Evolutionary conservation across 2,888 invertebrate genomes (phyloP), one percentile per base, ranked within the genome.

Genomic region (Archaeoteleia sp.): DNA sequence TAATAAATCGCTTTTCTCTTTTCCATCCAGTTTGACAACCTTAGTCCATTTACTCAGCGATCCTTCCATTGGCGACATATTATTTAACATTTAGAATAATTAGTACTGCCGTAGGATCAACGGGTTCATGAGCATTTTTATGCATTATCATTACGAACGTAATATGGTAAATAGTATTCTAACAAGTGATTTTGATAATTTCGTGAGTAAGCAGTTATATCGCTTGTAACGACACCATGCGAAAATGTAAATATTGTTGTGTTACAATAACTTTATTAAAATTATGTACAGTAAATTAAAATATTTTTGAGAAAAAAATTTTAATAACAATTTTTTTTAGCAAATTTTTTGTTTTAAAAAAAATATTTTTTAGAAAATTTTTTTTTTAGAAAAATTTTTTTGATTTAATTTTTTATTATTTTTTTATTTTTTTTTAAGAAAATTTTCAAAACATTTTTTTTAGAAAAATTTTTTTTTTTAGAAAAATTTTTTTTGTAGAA

Each of bases 21-120:
- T 32, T 8, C 5, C 9, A 1, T 9, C 8, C 9, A 4, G 12
- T 32, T 32, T 32, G 9, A 97, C 95, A 82, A 97, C 95, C 89
- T 97, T 97, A 74, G 97, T 97, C 96, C 96, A 97, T 89, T 97
- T 97, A 87, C 95, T 95, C 70, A 97, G 87, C 67, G 95, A 94
- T 80, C 97, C 97, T 88, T 97, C 96, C 94, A 96, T 95, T 87
- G 90, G 85, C 78, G 87, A 85, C 86, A 87, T 87, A 77, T 79
- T 84, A 57, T 49, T 42, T 29, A 42, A 42, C 39, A 53, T 34
- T 53, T 3, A 29, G 30, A n/a, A 53, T 7, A 8, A 32, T 53
- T 34, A 42, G 20, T 15, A 4, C 27, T 40, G 30, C 12, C 40
- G 1, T 6, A 37, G 7, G 25, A 12, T 2, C 12, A 25, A 40